These are phyloP conservation scores for Noctua janthina DNA, from an alignment of 2,888 invertebrate genomes.

Conservation along the genomic window DNA sequence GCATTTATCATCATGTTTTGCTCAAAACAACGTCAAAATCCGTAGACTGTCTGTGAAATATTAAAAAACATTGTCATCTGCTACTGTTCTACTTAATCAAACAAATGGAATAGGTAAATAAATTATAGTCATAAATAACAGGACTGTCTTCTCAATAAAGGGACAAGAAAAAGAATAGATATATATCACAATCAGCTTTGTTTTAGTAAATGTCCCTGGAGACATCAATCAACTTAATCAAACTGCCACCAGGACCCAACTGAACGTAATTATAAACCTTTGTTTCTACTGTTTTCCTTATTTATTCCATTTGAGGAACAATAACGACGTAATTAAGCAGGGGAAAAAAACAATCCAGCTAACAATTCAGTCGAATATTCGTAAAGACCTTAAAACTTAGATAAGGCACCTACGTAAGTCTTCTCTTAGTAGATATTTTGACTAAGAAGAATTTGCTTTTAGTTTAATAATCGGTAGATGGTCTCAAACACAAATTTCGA, in stretches of 20 bases:
- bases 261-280: conserved; percentile 69
- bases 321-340: conserved; percentile 39
- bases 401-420: not conserved
- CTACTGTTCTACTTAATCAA: conserved; percentile 55
- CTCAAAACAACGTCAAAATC: conserved; percentile 23
- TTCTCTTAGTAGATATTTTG: not conserved
- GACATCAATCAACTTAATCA: conserved; percentile 77
- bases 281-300: conserved; percentile 46
- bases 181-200: conserved; percentile 70
- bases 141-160: conserved; percentile 61
- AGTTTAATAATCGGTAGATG: not conserved
- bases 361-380: conserved; percentile 15
- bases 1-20: conserved; percentile 42
- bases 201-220: conserved; percentile 71
- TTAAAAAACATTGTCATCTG: conserved; percentile 55
- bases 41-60: conserved; percentile 37
- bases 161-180: conserved; percentile 52
- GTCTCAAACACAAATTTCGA: no score
- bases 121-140: conserved; percentile 69
- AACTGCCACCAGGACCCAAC: conserved; percentile 66
- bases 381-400: not conserved
- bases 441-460: not conserved
- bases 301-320: conserved; percentile 42
- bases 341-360: conserved; percentile 16
- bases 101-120: conserved; percentile 69